phyloP scores from a whole-genome alignment of 2,113 vertebrate genomes.

The Bos indicus region DNA sequence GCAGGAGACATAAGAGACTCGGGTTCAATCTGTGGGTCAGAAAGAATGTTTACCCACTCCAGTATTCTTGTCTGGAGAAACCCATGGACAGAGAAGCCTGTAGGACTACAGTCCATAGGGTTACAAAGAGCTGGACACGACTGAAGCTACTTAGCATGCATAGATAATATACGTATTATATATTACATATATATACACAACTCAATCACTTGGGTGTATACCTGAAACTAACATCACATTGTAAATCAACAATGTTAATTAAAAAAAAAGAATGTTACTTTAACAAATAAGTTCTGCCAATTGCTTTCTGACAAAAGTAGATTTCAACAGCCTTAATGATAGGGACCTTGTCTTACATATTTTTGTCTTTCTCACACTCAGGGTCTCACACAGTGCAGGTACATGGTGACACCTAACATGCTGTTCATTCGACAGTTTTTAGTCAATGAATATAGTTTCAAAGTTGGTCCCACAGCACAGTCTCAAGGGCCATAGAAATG shows the following conservation, averaged over 20 bases:
- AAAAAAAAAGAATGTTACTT: background rate
- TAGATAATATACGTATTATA: background rate
- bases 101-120: background rate
- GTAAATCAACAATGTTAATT: background rate
- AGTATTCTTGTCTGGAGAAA: background rate
- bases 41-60: background rate
- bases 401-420: background rate
- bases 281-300: background rate
- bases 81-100: background rate
- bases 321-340: background rate
- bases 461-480: background rate
- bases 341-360: background rate
- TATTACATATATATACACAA: background rate
- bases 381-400: background rate
- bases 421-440: background rate
- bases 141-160: background rate
- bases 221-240: background rate
- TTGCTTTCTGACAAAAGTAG: background rate
- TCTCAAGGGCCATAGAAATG: background rate
- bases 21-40: background rate
- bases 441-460: background rate
- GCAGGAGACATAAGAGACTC: background rate
- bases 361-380: background rate
- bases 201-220: background rate
- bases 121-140: background rate